Percentiles rank a stretch among this genome's conserved stretches.
Conservation (phyloP, 1,140 invertebrate species). For the Zaprionus gabonicus region DNA sequence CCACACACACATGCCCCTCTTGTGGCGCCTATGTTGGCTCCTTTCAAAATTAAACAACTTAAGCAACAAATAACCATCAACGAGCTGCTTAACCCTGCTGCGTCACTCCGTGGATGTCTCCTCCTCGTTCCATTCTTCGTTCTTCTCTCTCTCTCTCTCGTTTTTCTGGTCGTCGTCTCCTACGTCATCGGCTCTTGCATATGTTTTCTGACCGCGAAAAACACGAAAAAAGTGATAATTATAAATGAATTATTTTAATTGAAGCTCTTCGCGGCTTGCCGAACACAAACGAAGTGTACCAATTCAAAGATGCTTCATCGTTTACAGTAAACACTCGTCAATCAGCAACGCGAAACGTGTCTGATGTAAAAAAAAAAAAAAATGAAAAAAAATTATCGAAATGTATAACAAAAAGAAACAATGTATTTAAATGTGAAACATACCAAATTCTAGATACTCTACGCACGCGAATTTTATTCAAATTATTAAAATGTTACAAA, state of each 20-base stretch:
- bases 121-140: not conserved
- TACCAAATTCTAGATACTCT: not conserved
- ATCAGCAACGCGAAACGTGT: not conserved
- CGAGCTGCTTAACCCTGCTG: not conserved
- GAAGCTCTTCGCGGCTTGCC: not conserved
- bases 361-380: not conserved
- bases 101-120: not conserved
- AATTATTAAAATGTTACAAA: not conserved
- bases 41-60: slow-evolving; percentile 76
- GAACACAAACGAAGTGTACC: not conserved
- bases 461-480: not conserved
- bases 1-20: slow-evolving; percentile 88
- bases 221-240: not conserved
- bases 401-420: not conserved
- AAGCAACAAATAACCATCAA: not conserved
- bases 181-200: not conserved
- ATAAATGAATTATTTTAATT: not conserved
- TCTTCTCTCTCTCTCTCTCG: too few species aligned
- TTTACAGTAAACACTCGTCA: not conserved
- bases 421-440: not conserved
- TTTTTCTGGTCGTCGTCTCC: not conserved
- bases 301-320: not conserved
- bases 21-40: slow-evolving; percentile 87
- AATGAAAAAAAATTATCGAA: not conserved
- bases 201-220: not conserved